Evolutionary conservation across 2,797 vertebrate genomes (phyloP), one percentile per base, ranked within the genome.

Genomic region (Orestias chungarensis): DNA sequence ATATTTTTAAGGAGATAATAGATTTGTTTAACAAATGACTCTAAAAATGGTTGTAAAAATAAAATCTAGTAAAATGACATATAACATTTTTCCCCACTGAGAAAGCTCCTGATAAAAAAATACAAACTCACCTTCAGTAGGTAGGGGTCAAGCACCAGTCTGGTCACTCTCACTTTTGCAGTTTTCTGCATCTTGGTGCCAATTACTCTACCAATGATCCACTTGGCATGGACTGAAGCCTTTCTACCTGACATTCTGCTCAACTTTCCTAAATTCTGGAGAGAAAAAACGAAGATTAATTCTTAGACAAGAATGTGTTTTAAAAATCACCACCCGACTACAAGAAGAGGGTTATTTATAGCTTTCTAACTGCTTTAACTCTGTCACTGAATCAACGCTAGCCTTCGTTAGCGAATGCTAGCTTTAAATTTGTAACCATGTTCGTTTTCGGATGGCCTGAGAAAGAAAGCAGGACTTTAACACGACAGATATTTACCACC

Each of bases 171-270:
- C 75, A 99, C 98, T 95, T 99, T 99, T 17, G 97, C 97, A 0
- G 97, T 99, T 86, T 96, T 97, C 27, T 50, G 78, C 97, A 99
- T 99, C 82, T 98, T 97, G 74, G 97, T 99, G 52, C 98, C 97
- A 50, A 98, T 96, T 0, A 99, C 98, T 88, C 92, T 96, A 55
- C 98, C 98, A 25, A 98, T 95, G 68, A 99, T 88, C 97, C 97
- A 99, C 86, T 94, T 97, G 25, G 97, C 97, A 71, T 99, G 98
- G 66, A 98, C 94, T 17, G 96, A 86, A 6, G 87, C 91, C 38
- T 88, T 90, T 54, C 86, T 92, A 15, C 81, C 46, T 1, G 95
- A 94, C 95, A 95, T 95, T 3, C 11, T 90, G 79, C 29, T 54
- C 44, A 54, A 0, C n/a, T 73, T 14, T 29, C n/a, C 15, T 47